Conservation (phyloP, 1,140 invertebrate genomes). For the Papilio helenus region DNA sequence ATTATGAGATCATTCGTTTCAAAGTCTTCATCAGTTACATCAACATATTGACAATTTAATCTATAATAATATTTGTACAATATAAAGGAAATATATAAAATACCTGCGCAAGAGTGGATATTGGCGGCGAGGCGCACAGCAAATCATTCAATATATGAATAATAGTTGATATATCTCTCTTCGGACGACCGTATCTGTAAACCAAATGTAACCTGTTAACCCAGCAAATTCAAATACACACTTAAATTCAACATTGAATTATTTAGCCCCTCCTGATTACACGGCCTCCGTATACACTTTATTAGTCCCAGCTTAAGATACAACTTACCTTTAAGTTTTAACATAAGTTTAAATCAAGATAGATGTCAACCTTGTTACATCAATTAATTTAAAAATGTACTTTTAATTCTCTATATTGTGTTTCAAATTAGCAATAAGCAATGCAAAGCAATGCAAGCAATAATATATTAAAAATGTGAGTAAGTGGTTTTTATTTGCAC, state of each 20-base stretch:
- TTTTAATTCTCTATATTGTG: no score
- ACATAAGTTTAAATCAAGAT: background rate
- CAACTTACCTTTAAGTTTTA: conserved; percentile 4
- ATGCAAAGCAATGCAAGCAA: no score
- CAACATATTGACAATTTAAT: conserved; percentile 29
- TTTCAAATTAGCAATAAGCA: no score
- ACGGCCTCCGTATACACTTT: background rate
- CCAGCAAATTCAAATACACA: no score
- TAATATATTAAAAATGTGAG: no score
- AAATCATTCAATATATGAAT: conserved; percentile 98
- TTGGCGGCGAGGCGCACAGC: conserved; percentile 92
- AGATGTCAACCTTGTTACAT: background rate
- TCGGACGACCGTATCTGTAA: conserved; percentile 90
- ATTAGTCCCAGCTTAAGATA: conserved; percentile 3
- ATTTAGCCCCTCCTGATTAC: conserved; percentile 2
- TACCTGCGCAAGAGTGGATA: conserved; percentile 63
- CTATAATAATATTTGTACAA: conserved; percentile 19
- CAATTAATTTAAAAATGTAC: background rate
- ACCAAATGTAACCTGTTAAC: no score
- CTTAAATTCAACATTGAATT: no score
- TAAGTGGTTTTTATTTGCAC: background rate
- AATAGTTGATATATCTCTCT: conserved; percentile 96
- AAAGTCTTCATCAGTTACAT: conserved; percentile 20
- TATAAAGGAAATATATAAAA: conserved; percentile 30
- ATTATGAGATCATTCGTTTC: conserved; percentile 2